Evolutionary conservation across 2,888 invertebrate species (phyloP).

Genomic region (Tinea semifulvella): DNA sequence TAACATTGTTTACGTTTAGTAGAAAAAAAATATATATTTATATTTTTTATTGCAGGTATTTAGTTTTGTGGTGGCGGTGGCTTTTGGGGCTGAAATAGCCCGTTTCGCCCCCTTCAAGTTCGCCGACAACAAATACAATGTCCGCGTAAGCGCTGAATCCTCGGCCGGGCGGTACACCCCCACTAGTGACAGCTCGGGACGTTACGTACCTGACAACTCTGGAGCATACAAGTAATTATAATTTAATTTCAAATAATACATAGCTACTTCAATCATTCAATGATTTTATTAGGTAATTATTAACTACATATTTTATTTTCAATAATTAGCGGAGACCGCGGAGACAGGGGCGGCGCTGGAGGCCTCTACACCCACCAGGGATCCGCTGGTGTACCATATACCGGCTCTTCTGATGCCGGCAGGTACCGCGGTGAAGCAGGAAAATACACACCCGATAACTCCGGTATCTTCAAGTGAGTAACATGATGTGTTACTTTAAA

Average conservation of each 20-base stretch:
- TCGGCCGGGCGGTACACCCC: slow-evolving; percentile 17
- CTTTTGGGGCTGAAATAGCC: slow-evolving; percentile 35
- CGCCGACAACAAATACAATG: slow-evolving; percentile 21
- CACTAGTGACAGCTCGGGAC: slow-evolving; percentile 31
- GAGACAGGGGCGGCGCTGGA: slow-evolving; percentile 44
- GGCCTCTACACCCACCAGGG: slow-evolving; percentile 43
- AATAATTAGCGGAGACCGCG: slow-evolving; percentile 39
- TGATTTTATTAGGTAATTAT: neutral
- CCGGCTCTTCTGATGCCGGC: slow-evolving; percentile 25
- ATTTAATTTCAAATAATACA: neutral
- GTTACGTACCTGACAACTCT: slow-evolving; percentile 34
- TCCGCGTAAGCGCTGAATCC: slow-evolving; percentile 23
- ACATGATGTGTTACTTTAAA: no score
- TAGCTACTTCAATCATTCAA: neutral
- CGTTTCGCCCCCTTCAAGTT: slow-evolving; percentile 29
- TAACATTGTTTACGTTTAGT: slow-evolving; percentile 13
- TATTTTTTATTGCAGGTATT: slow-evolving; percentile 35
- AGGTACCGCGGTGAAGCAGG: slow-evolving; percentile 28
- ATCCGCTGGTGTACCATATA: slow-evolving; percentile 20
- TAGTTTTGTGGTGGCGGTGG: slow-evolving; percentile 39
- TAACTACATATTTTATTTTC: neutral
- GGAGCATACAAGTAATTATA: slow-evolving; percentile 45
- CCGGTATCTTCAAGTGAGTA: slow-evolving; percentile 28
- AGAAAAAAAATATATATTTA: slow-evolving; percentile 10
- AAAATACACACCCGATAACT: slow-evolving; percentile 25